Conservation (phyloP, 2,888 invertebrate species). For the Lacanobia wlatinum region DNA sequence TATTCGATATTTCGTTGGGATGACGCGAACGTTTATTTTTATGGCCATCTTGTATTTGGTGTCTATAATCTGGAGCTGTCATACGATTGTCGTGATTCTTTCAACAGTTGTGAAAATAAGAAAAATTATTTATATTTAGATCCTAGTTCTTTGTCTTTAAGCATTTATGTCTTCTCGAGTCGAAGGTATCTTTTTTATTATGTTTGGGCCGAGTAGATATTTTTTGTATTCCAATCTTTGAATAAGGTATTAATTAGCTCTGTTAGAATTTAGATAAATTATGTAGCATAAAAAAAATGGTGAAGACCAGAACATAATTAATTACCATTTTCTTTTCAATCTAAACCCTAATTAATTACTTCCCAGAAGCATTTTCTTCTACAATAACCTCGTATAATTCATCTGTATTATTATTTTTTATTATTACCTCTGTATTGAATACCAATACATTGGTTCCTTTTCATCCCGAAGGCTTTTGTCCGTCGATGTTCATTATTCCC, state of each 20-base stretch:
- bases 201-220: no score
- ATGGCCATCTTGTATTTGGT: not conserved
- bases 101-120: not conserved
- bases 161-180: no score
- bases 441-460: slow-evolving; percentile 76
- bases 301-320: not conserved
- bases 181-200: not conserved
- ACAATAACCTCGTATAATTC: slow-evolving; percentile 51
- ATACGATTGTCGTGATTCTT: not conserved
- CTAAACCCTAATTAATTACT: slow-evolving; percentile 12
- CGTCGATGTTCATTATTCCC: slow-evolving; percentile 57
- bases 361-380: slow-evolving; percentile 7
- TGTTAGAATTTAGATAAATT: no score
- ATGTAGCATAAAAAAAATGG: no score
- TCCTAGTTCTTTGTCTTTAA: no score
- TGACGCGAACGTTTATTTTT: not conserved
- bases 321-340: slow-evolving; percentile 9
- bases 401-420: slow-evolving; percentile 74
- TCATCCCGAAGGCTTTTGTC: slow-evolving; percentile 68
- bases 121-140: not conserved
- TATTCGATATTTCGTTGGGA: not conserved
- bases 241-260: no score
- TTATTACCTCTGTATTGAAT: slow-evolving; percentile 75
- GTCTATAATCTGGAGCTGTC: not conserved
- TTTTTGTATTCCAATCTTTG: no score